Evolutionary conservation across 2,113 vertebrate species (phyloP).

Genomic region (Acanthochromis polyacanthus): DNA sequence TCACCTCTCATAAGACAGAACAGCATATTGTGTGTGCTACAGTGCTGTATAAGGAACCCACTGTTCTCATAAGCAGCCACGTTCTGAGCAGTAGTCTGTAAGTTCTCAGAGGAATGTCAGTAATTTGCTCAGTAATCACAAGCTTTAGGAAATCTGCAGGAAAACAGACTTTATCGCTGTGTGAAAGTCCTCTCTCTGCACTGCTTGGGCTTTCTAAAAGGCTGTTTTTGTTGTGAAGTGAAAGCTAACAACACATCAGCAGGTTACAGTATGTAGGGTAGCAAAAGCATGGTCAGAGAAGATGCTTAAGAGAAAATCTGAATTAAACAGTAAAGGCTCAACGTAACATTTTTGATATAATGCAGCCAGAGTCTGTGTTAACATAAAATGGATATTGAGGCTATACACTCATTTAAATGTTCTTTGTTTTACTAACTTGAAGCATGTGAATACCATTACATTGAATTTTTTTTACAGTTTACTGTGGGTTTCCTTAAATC

Average conservation of each 20-base stretch:
- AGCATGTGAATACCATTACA: constrained; percentile 18
- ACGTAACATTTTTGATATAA: not conserved
- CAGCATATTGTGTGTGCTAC: constrained; percentile 68
- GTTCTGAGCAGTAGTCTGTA: constrained; percentile 67
- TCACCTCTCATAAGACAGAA: constrained; percentile 55
- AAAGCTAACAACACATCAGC: constrained; percentile 6
- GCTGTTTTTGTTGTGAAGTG: constrained; percentile 38
- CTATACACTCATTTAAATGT: constrained; percentile 9
- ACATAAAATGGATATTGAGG: constrained; percentile 11
- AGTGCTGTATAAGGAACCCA: constrained; percentile 70
- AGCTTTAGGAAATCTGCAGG: constrained; percentile 79
- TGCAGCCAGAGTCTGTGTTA: not conserved
- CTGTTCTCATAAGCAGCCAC: constrained; percentile 73
- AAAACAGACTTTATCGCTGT: constrained; percentile 75
- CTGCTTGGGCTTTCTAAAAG: constrained; percentile 18
- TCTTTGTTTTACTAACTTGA: not conserved
- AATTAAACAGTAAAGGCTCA: not conserved
- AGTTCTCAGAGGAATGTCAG: constrained; percentile 80
- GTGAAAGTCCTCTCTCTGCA: constrained; percentile 63
- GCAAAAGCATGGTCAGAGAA: not conserved
- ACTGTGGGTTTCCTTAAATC: constrained; percentile 38
- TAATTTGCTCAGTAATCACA: constrained; percentile 83
- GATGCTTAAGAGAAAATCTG: not conserved
- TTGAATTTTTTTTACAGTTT: not conserved
- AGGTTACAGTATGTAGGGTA: constrained; percentile 1